These are phyloP conservation scores for Crypturellus undulatus DNA, from an alignment of 2,113 vertebrate genomes.

Conservation along the genomic window DNA sequence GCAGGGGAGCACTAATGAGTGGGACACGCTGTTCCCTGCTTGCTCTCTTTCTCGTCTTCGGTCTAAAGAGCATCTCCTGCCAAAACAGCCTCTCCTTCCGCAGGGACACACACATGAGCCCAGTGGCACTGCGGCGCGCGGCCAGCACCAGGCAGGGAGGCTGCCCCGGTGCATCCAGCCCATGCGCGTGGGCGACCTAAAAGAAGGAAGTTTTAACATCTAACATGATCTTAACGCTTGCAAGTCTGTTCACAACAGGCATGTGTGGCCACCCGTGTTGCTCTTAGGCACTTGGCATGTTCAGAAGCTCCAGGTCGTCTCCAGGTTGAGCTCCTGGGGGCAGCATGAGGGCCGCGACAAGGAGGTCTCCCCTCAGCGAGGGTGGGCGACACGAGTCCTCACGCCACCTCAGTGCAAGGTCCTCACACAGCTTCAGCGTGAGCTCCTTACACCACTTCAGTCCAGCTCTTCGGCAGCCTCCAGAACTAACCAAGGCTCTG, in stretches of 20 bases:
- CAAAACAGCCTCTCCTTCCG: neutral
- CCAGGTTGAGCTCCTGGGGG: neutral
- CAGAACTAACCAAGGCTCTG: rapidly evolving
- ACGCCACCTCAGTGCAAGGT: too few species aligned
- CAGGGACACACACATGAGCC: rapidly evolving
- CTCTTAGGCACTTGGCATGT: rapidly evolving
- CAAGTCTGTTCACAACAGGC: neutral
- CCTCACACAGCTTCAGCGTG: too few species aligned
- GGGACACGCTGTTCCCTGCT: rapidly evolving
- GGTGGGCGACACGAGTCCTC: rapidly evolving
- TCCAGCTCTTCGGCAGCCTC: neutral
- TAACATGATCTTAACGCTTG: neutral
- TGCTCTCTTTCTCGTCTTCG: neutral
- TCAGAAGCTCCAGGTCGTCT: neutral
- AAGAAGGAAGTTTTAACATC: neutral
- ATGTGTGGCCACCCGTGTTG: rapidly evolving
- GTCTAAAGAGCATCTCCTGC: neutral
- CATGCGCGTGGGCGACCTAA: neutral
- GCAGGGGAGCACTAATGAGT: neutral
- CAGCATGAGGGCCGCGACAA: rapidly evolving
- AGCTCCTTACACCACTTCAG: neutral
- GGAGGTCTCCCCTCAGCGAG: neutral
- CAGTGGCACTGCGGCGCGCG: too few species aligned
- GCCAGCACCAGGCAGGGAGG: neutral
- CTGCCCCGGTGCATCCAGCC: neutral